phyloP scores from a whole-genome alignment of 2,888 invertebrate species.

The Spodoptera picta region DNA sequence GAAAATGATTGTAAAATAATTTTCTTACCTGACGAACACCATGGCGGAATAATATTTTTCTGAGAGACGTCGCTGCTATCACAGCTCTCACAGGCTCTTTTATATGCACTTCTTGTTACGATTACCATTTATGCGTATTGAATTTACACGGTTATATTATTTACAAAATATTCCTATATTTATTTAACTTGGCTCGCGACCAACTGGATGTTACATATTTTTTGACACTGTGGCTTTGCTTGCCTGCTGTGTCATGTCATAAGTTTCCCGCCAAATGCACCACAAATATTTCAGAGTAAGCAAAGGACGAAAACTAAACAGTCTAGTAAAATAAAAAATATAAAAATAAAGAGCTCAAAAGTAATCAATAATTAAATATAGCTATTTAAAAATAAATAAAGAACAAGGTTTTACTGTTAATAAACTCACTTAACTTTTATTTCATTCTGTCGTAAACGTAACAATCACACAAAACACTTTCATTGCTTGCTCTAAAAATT shows the following conservation, averaged over 20 bases:
- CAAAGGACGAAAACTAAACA: constrained; percentile 5
- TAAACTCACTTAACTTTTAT: constrained; percentile 14
- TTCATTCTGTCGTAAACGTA: constrained; percentile 39
- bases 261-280: constrained; percentile 29
- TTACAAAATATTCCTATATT: constrained; percentile 17
- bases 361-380: neutral
- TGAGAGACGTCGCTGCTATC: constrained; percentile 68
- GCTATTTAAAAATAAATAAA: neutral
- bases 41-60: constrained; percentile 72
- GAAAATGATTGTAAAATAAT: too few relatives aligned
- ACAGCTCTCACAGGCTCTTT: constrained; percentile 66
- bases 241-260: constrained; percentile 6
- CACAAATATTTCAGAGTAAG: constrained; percentile 6
- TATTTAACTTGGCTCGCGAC: constrained; percentile 28
- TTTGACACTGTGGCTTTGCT: constrained; percentile 16
- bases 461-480: constrained; percentile 58
- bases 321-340: neutral
- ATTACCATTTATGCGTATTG: constrained; percentile 65
- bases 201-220: constrained; percentile 43
- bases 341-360: neutral
- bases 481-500: constrained; percentile 65
- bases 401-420: constrained; percentile 13
- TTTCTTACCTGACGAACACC: constrained; percentile 76
- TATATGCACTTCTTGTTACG: constrained; percentile 67
- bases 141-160: constrained; percentile 10